Conservation (phyloP, 1,140 invertebrate genomes). For the Anoplophora glabripennis region DNA sequence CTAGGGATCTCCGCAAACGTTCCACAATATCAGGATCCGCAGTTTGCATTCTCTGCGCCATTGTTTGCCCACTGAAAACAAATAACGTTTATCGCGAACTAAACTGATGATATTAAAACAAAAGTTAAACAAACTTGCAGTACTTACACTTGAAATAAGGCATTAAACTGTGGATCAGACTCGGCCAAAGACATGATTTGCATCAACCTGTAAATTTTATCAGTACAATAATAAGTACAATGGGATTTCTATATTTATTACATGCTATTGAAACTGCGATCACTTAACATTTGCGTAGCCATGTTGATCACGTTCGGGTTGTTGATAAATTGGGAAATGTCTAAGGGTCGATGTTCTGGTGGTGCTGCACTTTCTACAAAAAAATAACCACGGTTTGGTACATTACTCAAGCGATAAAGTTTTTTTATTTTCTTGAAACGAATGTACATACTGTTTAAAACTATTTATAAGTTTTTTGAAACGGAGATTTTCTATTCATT, state of each 20-base stretch:
- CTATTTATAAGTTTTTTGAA: too few species aligned
- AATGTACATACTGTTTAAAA: too few species aligned
- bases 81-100: constrained; percentile 10
- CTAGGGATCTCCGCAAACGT: constrained; percentile 52
- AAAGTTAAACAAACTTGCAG: neutral
- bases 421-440: too few species aligned
- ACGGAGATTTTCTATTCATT: too few species aligned
- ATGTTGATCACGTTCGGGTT: constrained; percentile 76
- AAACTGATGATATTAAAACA: constrained; percentile 12
- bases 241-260: constrained; percentile 43
- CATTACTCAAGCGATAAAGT: neutral
- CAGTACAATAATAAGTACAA: constrained; percentile 18
- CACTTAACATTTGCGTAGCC: constrained; percentile 73
- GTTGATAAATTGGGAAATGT: constrained; percentile 56
- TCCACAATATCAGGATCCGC: constrained; percentile 68
- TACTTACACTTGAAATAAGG: constrained; percentile 56
- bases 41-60: constrained; percentile 65
- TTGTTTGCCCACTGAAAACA: constrained; percentile 61
- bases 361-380: constrained; percentile 26
- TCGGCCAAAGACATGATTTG: constrained; percentile 30
- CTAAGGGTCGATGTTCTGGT: constrained; percentile 29
- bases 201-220: constrained; percentile 47
- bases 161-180: constrained; percentile 46
- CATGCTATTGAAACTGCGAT: constrained; percentile 75
- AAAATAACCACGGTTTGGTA: constrained; percentile 17